Conservation (phyloP, 2,113 vertebrate species). For the Percopsis transmontana region DNA sequence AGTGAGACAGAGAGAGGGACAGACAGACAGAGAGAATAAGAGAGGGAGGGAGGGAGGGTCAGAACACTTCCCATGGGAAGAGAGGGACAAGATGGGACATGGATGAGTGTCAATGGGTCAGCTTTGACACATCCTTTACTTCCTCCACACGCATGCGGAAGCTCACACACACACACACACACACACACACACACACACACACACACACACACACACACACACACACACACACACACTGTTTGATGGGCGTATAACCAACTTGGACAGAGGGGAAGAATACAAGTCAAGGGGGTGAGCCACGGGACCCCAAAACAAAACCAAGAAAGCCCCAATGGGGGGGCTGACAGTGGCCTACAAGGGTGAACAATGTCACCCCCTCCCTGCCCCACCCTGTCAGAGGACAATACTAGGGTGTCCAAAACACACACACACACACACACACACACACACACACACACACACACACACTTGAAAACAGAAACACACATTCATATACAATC, state of each 20-base stretch:
- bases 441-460: constrained; percentile 16
- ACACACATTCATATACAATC: neutral
- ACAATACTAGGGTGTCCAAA: constrained; percentile 62
- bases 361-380: constrained; percentile 57
- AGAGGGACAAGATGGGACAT: constrained; percentile 33
- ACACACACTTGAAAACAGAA: too few relatives aligned
- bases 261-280: constrained; percentile 38
- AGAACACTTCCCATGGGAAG: constrained; percentile 59
- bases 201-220: constrained; percentile 19
- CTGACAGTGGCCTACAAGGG: constrained; percentile 41
- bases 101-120: constrained; percentile 69
- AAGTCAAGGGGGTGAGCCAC: constrained; percentile 48
- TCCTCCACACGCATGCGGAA: constrained; percentile 45
- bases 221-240: constrained; percentile 9
- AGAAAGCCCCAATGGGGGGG: constrained; percentile 17
- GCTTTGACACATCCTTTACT: constrained; percentile 62
- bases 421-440: constrained; percentile 24
- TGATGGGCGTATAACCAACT: constrained; percentile 15
- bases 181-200: neutral
- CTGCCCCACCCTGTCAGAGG: constrained; percentile 36
- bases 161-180: constrained; percentile 1
- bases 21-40: constrained; percentile 24
- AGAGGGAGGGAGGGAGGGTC: constrained; percentile 15
- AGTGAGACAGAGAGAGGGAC: neutral
- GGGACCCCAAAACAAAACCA: constrained; percentile 35